Evolutionary conservation across 2,888 invertebrate species (phyloP).

Genomic region (Lordiphosa fenestrarum): DNA sequence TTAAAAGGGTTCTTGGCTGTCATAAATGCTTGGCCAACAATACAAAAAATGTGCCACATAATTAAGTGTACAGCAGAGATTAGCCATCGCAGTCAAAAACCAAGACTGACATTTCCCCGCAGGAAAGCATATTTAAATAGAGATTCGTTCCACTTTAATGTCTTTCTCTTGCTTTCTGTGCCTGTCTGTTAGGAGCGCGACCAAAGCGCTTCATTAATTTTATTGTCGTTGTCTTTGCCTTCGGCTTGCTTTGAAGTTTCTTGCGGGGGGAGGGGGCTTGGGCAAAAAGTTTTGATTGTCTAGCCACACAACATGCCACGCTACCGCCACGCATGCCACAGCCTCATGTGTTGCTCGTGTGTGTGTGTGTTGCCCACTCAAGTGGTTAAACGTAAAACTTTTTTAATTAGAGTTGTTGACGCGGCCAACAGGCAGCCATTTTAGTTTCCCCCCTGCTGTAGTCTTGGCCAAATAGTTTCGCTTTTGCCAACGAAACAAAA

Average conservation of each 20-base stretch:
- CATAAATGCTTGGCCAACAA: slow-evolving; percentile 41
- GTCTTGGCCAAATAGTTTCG: slow-evolving; percentile 42
- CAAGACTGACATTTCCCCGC: slow-evolving; percentile 4
- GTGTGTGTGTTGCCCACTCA: slow-evolving; percentile 46
- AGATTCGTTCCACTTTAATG: slow-evolving; percentile 63
- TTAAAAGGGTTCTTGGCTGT: slow-evolving; percentile 24
- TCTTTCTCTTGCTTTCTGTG: slow-evolving; percentile 48
- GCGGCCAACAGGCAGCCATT: slow-evolving; percentile 51
- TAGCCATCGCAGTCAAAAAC: slow-evolving; percentile 37
- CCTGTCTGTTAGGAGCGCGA: too few species aligned
- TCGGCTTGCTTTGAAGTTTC: slow-evolving; percentile 60
- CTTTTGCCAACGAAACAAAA: too few species aligned
- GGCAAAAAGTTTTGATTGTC: slow-evolving; percentile 67
- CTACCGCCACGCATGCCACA: slow-evolving; percentile 1
- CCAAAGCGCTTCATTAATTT: slow-evolving; percentile 72
- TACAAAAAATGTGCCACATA: slow-evolving; percentile 64
- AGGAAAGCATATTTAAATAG: slow-evolving; percentile 64
- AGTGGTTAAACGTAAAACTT: slow-evolving; percentile 73
- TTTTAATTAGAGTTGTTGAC: slow-evolving; percentile 70
- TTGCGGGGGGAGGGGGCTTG: slow-evolving; percentile 16
- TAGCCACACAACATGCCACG: slow-evolving; percentile 35
- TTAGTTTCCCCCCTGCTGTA: slow-evolving; percentile 40
- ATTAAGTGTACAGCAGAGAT: slow-evolving; percentile 72
- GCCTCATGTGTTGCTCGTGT: slow-evolving; percentile 17
- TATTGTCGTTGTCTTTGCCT: slow-evolving; percentile 42